A percentile compares a stretch with the other conserved stretches of the same genome.
Evolutionary conservation across 2,113 vertebrate species (phyloP).

Genomic region (Oplegnathus fasciatus): DNA sequence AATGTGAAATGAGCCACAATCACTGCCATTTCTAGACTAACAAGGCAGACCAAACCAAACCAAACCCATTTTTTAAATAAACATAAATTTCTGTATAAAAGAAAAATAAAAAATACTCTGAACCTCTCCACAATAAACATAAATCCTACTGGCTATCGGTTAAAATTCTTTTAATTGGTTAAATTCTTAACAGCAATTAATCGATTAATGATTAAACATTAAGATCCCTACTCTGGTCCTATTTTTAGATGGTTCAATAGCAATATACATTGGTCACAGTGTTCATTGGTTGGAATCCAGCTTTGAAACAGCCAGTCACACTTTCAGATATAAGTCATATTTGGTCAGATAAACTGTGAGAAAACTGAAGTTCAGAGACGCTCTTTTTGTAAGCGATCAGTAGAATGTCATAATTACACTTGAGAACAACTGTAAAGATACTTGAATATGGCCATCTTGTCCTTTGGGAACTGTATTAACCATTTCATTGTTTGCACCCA

Average conservation of each 20-base stretch:
- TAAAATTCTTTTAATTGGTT: no score
- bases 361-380: background rate
- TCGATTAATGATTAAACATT: no score
- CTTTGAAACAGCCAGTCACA: background rate
- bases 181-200: no score
- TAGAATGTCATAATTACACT: background rate
- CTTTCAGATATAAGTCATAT: background rate
- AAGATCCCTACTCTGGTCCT: no score
- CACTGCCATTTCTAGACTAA: no score
- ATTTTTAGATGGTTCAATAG: background rate
- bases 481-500: background rate
- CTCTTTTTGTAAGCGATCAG: background rate
- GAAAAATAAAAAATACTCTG: no score
- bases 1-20: no score
- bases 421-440: background rate
- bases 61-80: no score
- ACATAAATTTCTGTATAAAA: no score
- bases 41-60: no score
- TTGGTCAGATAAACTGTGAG: background rate
- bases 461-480: background rate
- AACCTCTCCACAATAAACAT: no score
- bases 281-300: background rate
- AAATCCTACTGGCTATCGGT: no score
- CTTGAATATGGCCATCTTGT: background rate
- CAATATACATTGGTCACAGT: background rate